Evolutionary conservation across 2,113 vertebrate species (phyloP), one percentile per base, ranked within the genome.

Genomic region (Grantiella picta): DNA sequence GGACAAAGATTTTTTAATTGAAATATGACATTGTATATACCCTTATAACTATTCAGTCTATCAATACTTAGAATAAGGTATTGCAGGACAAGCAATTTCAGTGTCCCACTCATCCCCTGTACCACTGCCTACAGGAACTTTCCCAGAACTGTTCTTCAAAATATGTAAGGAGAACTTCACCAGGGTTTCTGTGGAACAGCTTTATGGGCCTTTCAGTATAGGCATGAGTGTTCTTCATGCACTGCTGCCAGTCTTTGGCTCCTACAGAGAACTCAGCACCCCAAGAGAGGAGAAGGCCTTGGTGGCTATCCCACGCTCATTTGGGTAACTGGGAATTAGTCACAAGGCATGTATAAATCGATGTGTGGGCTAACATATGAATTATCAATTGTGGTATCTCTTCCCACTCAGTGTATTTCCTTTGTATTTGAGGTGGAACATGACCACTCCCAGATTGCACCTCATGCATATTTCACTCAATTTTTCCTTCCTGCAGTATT

Each of bases 401-500:
- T 57, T 83, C 40, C 60, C 20, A 53, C 15, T 8, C 8, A 3
- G 21, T 40, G 27, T n/a, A 63, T 28, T 69, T 69, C 57, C 83
- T 92, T 84, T 63, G 71, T 47, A 64, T 79, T 64, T 24, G 27
- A 90, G 76, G 65, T 28, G 89, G 92, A 82, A 83, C 49, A 70
- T 15, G 52, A 54, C 57, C 84, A 83, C 36, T 65, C 76, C 95
- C 84, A 77, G 82, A 66, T 94, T 70, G 70, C 20, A 52, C 61
- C 73, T 86, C 57, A 83, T 36, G 72, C 61, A 64, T 59, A 90
- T 49, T 91, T 95, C 79, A 75, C 49, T 92, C 53, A 5, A 54
- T 95, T 95, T 92, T 88, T 63, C 57, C 54, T 65, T 92, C 35
- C 52, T 95, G 85, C 56, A 92, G 61, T 42, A 94, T 77, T 79